These are phyloP conservation scores for Drosophila carrolli DNA, from an alignment of 1,140 invertebrate genomes.

Conservation along the genomic window DNA sequence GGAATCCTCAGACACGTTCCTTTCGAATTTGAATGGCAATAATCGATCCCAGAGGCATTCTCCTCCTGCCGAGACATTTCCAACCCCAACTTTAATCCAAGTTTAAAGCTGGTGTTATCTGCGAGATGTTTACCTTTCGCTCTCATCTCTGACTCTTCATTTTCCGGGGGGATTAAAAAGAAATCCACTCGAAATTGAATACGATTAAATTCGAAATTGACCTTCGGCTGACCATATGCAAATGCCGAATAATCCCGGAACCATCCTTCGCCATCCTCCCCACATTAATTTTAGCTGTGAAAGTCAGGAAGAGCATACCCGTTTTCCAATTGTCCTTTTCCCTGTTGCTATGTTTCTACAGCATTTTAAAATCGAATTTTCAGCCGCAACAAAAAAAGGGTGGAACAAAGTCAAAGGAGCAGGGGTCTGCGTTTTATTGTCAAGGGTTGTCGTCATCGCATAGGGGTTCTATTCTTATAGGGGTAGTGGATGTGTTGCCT, in stretches of 20 bases:
- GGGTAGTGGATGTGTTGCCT: neutral
- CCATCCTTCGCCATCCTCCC: neutral
- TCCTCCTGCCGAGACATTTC: conserved; percentile 2
- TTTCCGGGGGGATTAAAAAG: conserved; percentile 68
- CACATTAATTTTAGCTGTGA: conserved; percentile 64
- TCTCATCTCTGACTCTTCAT: conserved; percentile 48
- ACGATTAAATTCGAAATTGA: conserved; percentile 80
- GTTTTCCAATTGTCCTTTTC: conserved; percentile 47
- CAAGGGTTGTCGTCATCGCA: conserved; percentile 42
- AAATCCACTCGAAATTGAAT: conserved; percentile 82
- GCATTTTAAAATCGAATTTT: conserved; percentile 77
- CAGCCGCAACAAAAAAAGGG: conserved; percentile 40
- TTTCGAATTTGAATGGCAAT: conserved; percentile 84
- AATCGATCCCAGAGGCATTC: conserved; percentile 84
- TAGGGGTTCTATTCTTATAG: conserved; percentile 20
- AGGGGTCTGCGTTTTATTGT: conserved; percentile 39
- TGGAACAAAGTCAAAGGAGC: conserved; percentile 4
- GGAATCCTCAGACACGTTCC: conserved; percentile 68
- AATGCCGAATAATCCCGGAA: conserved; percentile 36
- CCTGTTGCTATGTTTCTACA: conserved; percentile 45
- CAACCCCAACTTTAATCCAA: conserved; percentile 6
- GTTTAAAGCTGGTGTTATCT: conserved; percentile 30
- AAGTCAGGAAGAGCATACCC: conserved; percentile 54
- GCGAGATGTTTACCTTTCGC: conserved; percentile 23
- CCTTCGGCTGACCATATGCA: conserved; percentile 74